Percentiles rank a stretch among this genome's conserved stretches.
Conservation (phyloP, 1,140 invertebrate species). For the Monomorium pharaonis region DNA sequence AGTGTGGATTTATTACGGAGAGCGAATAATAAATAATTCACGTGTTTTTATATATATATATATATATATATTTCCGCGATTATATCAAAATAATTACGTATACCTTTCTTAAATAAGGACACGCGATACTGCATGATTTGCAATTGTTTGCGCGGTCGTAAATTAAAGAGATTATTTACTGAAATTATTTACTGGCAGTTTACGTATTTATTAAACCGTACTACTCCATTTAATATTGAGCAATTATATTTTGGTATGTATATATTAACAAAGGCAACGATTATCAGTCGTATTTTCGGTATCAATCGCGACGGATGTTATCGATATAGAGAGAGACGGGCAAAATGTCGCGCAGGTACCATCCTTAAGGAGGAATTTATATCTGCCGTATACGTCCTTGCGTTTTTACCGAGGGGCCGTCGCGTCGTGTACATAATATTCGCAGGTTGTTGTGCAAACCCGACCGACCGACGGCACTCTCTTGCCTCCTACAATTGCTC, state of each 20-base stretch:
- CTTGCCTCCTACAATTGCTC: constrained; percentile 66
- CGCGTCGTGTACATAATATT: constrained; percentile 23
- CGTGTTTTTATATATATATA: too few species aligned
- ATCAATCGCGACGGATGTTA: background rate
- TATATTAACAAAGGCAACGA: background rate
- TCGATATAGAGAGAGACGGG: background rate
- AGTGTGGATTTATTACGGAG: background rate
- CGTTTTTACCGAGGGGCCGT: constrained; percentile 39
- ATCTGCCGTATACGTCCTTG: constrained; percentile 60
- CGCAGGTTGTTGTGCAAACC: constrained; percentile 62
- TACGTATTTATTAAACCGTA: background rate
- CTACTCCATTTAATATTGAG: background rate
- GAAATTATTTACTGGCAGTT: background rate
- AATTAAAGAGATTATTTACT: background rate
- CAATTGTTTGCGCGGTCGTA: background rate
- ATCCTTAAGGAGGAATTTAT: constrained; percentile 33
- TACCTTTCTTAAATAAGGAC: background rate
- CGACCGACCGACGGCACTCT: constrained; percentile 46
- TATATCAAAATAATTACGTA: background rate
- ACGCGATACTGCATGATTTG: background rate
- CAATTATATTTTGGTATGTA: background rate
- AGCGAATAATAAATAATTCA: constrained; percentile 12
- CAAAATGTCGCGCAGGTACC: background rate
- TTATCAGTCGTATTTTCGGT: background rate
- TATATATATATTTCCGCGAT: background rate